A percentile compares a stretch with the other conserved stretches of the same genome.
Evolutionary conservation across 2,113 vertebrate species (phyloP).

Genomic region (Procavia capensis): DNA sequence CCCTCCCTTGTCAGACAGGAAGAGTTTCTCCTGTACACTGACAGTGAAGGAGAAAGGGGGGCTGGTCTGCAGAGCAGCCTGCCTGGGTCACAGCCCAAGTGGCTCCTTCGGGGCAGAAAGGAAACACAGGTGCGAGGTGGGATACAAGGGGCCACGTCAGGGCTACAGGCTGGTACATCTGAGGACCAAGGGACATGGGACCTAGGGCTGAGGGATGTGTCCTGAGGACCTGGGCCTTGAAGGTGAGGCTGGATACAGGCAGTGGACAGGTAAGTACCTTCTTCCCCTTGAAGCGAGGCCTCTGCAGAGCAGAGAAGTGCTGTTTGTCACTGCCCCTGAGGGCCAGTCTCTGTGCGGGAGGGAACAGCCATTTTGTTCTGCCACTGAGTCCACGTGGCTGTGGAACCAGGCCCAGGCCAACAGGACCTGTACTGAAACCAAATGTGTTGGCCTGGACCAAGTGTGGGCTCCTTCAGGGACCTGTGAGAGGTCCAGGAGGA

Average conservation of each 20-base stretch:
- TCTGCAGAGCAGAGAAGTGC: neutral
- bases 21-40: neutral
- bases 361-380: too few relatives aligned
- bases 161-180: neutral
- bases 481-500: neutral
- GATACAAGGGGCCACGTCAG: neutral
- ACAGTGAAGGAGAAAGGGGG: neutral
- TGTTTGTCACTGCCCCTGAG: neutral
- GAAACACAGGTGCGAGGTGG: neutral
- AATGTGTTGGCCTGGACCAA: neutral
- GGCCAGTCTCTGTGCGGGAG: neutral
- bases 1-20: neutral
- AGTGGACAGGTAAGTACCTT: neutral
- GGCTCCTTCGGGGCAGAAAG: too few relatives aligned
- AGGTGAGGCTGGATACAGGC: neutral
- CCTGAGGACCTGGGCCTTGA: neutral
- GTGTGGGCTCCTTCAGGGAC: neutral
- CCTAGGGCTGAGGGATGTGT: neutral
- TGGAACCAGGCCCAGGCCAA: neutral
- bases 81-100: too few relatives aligned
- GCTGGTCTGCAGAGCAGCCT: neutral
- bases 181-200: neutral
- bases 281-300: neutral
- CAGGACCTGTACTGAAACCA: neutral
- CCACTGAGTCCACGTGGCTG: neutral